A percentile compares a stretch with the other conserved stretches of the same genome.
Conservation (phyloP, 2,113 vertebrate species). For the Anser cygnoides region DNA sequence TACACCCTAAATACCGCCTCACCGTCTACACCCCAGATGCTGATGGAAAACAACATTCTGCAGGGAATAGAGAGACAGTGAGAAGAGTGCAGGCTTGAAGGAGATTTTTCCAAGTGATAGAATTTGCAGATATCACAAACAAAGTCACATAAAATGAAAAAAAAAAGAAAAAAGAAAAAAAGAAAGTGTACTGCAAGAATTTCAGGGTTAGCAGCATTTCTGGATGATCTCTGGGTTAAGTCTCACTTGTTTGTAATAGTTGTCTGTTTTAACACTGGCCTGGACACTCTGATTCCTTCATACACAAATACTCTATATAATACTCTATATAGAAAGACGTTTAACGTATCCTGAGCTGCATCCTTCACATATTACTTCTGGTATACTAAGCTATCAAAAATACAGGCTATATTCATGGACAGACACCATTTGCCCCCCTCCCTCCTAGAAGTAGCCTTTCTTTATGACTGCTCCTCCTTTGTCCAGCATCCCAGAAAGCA, state of each 20-base stretch:
- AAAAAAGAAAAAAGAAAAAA: not conserved
- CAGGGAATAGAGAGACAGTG: not conserved
- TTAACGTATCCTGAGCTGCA: not conserved
- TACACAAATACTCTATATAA: not conserved
- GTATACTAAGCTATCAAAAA: not conserved
- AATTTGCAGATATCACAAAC: not conserved
- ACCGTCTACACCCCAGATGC: not conserved
- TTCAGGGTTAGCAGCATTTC: not conserved
- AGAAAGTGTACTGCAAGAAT: not conserved
- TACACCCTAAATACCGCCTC: not conserved
- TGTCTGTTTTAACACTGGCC: not conserved
- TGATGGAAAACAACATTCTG: not conserved
- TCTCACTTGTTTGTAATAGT: not conserved
- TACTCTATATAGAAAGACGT: not conserved
- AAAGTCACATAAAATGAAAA: not conserved
- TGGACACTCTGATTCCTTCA: not conserved
- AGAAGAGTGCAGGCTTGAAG: not conserved
- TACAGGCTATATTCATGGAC: rapidly evolving
- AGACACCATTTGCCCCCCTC: not conserved
- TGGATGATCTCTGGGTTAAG: not conserved
- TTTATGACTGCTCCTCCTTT: not conserved
- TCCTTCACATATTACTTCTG: not conserved
- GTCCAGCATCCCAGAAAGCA: not conserved
- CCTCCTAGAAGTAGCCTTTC: not conserved
- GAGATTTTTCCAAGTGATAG: not conserved